Evolutionary conservation across 2,888 invertebrate species (phyloP).

Genomic region (Patella depressa): DNA sequence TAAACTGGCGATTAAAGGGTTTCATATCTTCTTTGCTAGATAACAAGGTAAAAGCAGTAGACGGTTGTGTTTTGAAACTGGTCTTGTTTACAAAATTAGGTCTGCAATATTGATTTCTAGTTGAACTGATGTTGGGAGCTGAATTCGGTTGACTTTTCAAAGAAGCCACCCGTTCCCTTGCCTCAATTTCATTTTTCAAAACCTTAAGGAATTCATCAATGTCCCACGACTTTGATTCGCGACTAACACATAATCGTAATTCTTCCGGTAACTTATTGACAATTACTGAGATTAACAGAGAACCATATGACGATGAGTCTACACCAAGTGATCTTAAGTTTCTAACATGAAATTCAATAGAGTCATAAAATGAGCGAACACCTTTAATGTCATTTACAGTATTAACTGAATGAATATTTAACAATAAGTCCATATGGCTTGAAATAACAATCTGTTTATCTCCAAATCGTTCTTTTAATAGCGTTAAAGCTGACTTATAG

Average conservation of each 20-base stretch:
- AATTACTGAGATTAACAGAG: background rate
- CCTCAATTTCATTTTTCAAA: background rate
- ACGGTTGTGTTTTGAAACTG: no score
- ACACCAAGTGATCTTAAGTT: background rate
- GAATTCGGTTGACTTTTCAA: background rate
- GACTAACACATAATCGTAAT: background rate
- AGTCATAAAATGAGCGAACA: background rate
- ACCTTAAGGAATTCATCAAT: background rate
- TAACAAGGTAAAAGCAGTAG: background rate
- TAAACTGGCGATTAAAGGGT: no score
- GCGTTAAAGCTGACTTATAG: conserved; percentile 20
- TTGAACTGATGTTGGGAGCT: background rate
- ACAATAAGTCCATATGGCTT: background rate
- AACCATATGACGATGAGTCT: background rate
- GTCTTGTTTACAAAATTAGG: background rate
- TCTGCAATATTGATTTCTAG: background rate
- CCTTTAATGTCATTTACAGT: background rate
- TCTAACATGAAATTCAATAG: background rate
- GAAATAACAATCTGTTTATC: conserved; percentile 26
- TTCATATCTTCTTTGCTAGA: background rate
- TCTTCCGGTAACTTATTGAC: background rate
- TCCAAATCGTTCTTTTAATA: conserved; percentile 26
- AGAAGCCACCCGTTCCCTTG: background rate
- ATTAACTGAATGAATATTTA: background rate
- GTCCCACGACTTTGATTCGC: background rate